A percentile compares a stretch with the other conserved stretches of the same genome.
These are phyloP conservation scores for Platycheirus rosarum DNA, from an alignment of 2,888 invertebrate species.

Conservation along the genomic window DNA sequence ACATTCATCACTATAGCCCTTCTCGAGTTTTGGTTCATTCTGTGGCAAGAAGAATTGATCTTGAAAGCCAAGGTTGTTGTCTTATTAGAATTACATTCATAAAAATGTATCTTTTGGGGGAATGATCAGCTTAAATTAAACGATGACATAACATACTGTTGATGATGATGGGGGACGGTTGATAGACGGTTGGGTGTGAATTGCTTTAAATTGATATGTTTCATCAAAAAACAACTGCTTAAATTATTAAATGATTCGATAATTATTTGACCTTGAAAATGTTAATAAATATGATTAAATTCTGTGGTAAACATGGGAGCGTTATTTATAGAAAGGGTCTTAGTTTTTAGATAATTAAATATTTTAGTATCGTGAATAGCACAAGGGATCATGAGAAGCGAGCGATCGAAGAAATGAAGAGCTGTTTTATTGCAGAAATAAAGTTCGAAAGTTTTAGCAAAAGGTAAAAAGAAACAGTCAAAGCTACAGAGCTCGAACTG, in stretches of 20 bases:
- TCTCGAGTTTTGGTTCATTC: conserved; percentile 16
- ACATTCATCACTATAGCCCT: background rate
- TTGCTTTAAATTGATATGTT: conserved; percentile 16
- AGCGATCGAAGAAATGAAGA: too few species aligned
- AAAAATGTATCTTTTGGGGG: conserved; percentile 3
- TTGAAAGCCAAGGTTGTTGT: conserved; percentile 45
- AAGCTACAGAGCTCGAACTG: too few species aligned
- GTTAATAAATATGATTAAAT: too few species aligned
- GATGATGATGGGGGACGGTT: conserved; percentile 20
- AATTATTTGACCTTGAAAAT: background rate
- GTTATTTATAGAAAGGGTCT: too few species aligned
- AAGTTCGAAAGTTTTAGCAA: too few species aligned
- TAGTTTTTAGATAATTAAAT: too few species aligned
- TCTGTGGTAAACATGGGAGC: too few species aligned
- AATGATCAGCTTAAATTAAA: conserved; percentile 16
- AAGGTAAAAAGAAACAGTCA: too few species aligned
- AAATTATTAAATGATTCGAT: background rate
- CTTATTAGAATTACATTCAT: conserved; percentile 47
- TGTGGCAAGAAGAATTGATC: conserved; percentile 2
- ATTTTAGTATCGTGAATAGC: too few species aligned
- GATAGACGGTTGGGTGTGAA: conserved; percentile 39
- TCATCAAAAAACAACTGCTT: background rate
- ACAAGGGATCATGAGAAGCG: too few species aligned
- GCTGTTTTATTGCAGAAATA: too few species aligned
- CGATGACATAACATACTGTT: conserved; percentile 17